Base-by-base conservation (phyloP, 2,888 invertebrate genomes). In the Chloroclysta siterata region DNA sequence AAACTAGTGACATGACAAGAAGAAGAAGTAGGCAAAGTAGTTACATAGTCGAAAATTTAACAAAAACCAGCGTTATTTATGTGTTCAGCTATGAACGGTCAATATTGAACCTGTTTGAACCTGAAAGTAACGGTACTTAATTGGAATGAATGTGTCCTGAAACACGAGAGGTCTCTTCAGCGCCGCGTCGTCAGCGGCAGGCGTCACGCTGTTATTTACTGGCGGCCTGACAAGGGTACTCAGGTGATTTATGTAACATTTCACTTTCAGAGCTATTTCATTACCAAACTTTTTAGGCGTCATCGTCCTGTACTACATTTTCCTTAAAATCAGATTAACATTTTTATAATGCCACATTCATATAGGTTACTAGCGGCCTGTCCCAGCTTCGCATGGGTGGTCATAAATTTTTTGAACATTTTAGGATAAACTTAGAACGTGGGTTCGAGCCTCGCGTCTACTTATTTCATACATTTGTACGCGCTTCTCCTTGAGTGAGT, bases 241-340 rank as follows among this genome's bases (percentile, higher is more conserved):
- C 78, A 78, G 79, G 84, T 89, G 90, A 91, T 90, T 91, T 90
- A 91, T 90, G 86, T 83, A 72, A 83, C 82, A 76, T 85, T 88
- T 86, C 80, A 89, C 83, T 89, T 85, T 83, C 81, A 74, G 81
- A 81, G 78, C 73, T 78, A 78, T 84, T 84, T 78, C 79, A 78
- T 79, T 73, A 52, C 72, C 73, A 70, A 73, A 72, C 65, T 77
- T 77, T 76, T 76, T 69, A 51, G 46, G 56, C 39, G 55, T 39
- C 48, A 29, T 51, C 51, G 48, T 48, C 41, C 54, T 51, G 47
- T 39, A 10, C 41, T 44, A 39, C 39, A 41, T 63, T 29, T 46
- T 46, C 13, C 7, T 39, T 14, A 41, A 29, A 29, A 53, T 10
- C 14, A 28, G 48, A 48, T 15, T 44, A 44, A 42, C 15, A 33